Evolutionary conservation across 2,113 vertebrate genomes (phyloP), one percentile per base, ranked within the genome.

Genomic region (Pelecanoides urinatrix): DNA sequence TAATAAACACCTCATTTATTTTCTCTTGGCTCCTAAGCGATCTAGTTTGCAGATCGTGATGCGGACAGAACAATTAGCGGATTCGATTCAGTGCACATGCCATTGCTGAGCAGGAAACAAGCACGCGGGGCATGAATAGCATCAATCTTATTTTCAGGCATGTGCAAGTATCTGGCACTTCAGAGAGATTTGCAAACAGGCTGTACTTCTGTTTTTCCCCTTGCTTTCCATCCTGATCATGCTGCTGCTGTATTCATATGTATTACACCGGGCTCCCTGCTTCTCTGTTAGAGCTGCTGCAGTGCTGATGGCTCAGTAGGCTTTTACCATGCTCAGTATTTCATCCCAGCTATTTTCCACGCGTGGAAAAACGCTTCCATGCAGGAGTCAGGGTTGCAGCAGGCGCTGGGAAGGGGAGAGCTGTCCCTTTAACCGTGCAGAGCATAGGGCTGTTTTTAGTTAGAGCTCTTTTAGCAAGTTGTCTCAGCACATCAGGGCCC

Each of bases 1-100:
- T 89, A 65, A 94, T 94, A 94, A 98, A 97, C 97, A 96, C 96
- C 97, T 91, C 97, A 95, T 97, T 98, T 97, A 97, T 98, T 98
- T 98, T 96, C 98, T 97, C 91, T 93, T 74, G 96, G 97, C 97
- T 89, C 95, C 94, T 83, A 75, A 97, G 95, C 68, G 62, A 96
- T 97, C 95, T 89, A 80, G 96, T 96, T 97, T 95, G 97, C 97
- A 94, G 94, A 97, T 96, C n/a, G 74, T 75, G 94, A 91, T 87
- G 97, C 62, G 93, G 97, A 93, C 34, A 88, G 97, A 96, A 97
- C 97, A 98, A 98, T 98, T 98, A 98, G 98, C 20, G 95, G 71
- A 93, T 94, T 96, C 96, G 97, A 96, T 97, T 97, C 96, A 94
- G 93, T 94, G 96, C 97, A 94, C 97, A 96, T 97, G 90, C 96